phyloP scores from a whole-genome alignment of 2,888 invertebrate species.

The Agonum fuliginosum region DNA sequence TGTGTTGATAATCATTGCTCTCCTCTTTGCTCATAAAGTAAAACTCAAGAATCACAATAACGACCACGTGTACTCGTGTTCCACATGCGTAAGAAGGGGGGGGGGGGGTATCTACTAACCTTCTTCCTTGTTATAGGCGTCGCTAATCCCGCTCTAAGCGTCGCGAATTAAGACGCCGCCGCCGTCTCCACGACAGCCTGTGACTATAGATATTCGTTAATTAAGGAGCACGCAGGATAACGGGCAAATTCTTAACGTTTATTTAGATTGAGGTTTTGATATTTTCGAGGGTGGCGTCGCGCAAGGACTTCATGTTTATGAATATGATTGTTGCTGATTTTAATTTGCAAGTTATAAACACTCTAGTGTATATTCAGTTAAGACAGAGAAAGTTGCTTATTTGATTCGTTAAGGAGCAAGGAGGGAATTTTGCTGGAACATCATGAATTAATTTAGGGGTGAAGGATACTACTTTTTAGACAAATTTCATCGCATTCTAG shows the following conservation, averaged over 20 bases:
- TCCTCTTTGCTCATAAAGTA: conserved; percentile 11
- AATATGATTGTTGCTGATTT: conserved; percentile 42
- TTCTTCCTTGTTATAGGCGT: conserved; percentile 45
- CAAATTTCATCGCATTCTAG: too few relatives aligned
- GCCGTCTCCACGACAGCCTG: conserved; percentile 22
- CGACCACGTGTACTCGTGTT: conserved; percentile 12
- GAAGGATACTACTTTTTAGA: too few relatives aligned
- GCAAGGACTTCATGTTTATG: conserved; percentile 18
- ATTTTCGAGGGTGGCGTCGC: conserved; percentile 9
- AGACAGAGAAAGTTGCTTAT: not conserved
- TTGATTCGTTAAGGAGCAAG: not conserved
- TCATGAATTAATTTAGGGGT: too few relatives aligned
- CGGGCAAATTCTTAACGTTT: conserved; percentile 48
- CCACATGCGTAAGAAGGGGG: conserved; percentile 25
- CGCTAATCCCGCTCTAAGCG: conserved; percentile 52
- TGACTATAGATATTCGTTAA: conserved; percentile 58
- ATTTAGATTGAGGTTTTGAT: conserved; percentile 43
- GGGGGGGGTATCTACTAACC: conserved; percentile 24
- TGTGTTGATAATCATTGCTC: too few relatives aligned
- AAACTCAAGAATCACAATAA: conserved; percentile 34
- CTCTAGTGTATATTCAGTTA: not conserved
- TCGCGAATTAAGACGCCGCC: conserved; percentile 51
- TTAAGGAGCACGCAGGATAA: conserved; percentile 47
- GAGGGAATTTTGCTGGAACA: too few relatives aligned
- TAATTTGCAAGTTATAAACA: conserved; percentile 12